Conservation (phyloP, 1,140 invertebrate genomes). For the Drosophila eugracilis region DNA sequence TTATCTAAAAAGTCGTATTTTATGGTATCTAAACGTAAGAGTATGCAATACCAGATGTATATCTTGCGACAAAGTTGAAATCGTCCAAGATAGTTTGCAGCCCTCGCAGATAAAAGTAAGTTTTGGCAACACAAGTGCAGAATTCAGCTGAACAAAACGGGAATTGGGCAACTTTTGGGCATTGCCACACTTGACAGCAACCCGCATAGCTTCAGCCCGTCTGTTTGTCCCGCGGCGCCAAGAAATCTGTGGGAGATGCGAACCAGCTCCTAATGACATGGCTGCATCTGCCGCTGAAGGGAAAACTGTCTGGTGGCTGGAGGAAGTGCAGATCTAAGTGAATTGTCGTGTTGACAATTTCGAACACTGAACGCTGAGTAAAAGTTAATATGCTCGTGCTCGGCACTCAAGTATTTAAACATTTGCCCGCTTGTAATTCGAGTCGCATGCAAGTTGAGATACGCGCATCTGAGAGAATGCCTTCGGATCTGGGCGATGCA, state of each 20-base stretch:
- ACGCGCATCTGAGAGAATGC: constrained; percentile 41
- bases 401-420: constrained; percentile 82
- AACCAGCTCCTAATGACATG: constrained; percentile 29
- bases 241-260: not conserved
- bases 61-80: not conserved
- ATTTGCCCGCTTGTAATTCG: constrained; percentile 80
- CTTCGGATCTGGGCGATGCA: constrained; percentile 33
- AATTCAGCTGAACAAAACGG: not conserved
- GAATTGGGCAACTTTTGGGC: constrained; percentile 2
- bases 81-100: not conserved
- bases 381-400: constrained; percentile 76
- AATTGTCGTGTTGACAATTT: constrained; percentile 79
- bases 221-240: constrained; percentile 24
- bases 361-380: constrained; percentile 53
- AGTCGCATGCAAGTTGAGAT: constrained; percentile 67
- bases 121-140: constrained; percentile 8
- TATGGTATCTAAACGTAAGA: no score
- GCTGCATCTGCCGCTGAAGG: constrained; percentile 36
- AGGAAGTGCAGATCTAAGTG: constrained; percentile 65
- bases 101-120: not conserved
- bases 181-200: not conserved
- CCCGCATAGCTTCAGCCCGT: not conserved
- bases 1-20: no score
- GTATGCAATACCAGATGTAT: no score
- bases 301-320: constrained; percentile 16